Percentiles rank a stretch among this genome's conserved stretches.
These are phyloP conservation scores for Bugulina stolonifera DNA, from an alignment of 2,888 invertebrate genomes.

Conservation along the genomic window DNA sequence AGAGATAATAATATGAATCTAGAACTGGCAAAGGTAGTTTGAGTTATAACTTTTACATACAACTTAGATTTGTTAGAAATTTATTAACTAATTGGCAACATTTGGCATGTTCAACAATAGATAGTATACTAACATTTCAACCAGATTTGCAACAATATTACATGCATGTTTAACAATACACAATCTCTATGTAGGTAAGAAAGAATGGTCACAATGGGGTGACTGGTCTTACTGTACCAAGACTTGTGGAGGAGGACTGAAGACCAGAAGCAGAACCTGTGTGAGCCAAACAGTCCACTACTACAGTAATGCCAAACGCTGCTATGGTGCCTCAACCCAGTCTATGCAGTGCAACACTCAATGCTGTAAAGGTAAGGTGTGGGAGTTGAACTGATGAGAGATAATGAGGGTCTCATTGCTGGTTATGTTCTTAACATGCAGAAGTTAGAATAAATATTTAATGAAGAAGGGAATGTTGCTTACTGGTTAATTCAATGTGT, in stretches of 20 bases:
- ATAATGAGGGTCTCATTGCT: too few relatives aligned
- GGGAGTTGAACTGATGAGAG: too few relatives aligned
- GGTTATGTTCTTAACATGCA: too few relatives aligned
- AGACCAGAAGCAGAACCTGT: background rate
- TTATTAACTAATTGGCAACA: too few relatives aligned
- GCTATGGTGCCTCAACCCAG: too few relatives aligned
- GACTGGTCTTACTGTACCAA: background rate
- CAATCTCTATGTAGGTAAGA: background rate
- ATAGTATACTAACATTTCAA: too few relatives aligned
- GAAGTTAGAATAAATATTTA: too few relatives aligned
- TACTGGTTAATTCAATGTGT: too few relatives aligned
- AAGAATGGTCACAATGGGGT: background rate
- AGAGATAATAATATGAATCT: too few relatives aligned
- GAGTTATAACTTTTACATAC: background rate
- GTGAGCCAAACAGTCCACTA: background rate
- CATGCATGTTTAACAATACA: background rate
- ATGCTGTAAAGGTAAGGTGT: background rate
- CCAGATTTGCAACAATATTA: too few relatives aligned
- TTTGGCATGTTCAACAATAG: too few relatives aligned
- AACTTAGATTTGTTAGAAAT: background rate
- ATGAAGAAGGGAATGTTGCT: too few relatives aligned
- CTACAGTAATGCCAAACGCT: background rate
- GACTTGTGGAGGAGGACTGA: background rate
- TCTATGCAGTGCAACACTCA: background rate
- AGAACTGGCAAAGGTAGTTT: background rate